phyloP scores from a whole-genome alignment of 1,140 invertebrate genomes.

The Penaeus vannamei region DNA sequence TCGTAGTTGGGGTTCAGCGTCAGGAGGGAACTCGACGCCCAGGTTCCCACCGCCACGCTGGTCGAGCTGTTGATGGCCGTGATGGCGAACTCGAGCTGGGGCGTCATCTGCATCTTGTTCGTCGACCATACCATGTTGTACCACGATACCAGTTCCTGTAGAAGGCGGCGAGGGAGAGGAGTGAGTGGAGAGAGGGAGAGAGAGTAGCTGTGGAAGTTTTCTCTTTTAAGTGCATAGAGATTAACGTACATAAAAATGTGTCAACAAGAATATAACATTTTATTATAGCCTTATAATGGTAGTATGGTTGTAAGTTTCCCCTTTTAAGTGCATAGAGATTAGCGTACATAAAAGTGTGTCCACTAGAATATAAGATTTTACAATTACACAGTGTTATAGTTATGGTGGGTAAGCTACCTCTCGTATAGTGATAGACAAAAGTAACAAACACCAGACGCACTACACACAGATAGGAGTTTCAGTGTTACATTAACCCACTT shows the following conservation, averaged over 20 bases:
- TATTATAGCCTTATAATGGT: too few relatives aligned
- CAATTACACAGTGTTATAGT: too few relatives aligned
- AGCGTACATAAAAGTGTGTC: too few relatives aligned
- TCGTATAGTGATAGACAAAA: too few relatives aligned
- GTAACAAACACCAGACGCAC: too few relatives aligned
- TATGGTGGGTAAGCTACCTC: too few relatives aligned
- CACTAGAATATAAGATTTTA: too few relatives aligned
- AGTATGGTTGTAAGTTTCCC: too few relatives aligned
- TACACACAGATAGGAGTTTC: too few relatives aligned
- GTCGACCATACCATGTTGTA: slow-evolving; percentile 22
- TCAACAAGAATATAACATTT: too few relatives aligned
- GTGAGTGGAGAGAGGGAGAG: neutral
- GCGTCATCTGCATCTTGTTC: slow-evolving; percentile 36
- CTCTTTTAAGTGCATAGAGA: neutral
- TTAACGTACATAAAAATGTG: too few relatives aligned
- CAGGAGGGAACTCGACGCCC: slow-evolving; percentile 37
- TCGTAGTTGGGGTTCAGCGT: slow-evolving; percentile 54
- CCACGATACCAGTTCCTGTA: slow-evolving; percentile 40
- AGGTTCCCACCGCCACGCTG: slow-evolving; percentile 61
- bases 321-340: neutral
- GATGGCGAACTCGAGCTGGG: slow-evolving; percentile 35
- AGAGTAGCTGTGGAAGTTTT: neutral
- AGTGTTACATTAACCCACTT: too few relatives aligned
- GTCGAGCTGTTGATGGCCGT: slow-evolving; percentile 49
- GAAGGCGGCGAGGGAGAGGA: neutral